Evolutionary conservation across 2,797 vertebrate species (phyloP).

Genomic region (Arnoldichthys spilopterus): DNA sequence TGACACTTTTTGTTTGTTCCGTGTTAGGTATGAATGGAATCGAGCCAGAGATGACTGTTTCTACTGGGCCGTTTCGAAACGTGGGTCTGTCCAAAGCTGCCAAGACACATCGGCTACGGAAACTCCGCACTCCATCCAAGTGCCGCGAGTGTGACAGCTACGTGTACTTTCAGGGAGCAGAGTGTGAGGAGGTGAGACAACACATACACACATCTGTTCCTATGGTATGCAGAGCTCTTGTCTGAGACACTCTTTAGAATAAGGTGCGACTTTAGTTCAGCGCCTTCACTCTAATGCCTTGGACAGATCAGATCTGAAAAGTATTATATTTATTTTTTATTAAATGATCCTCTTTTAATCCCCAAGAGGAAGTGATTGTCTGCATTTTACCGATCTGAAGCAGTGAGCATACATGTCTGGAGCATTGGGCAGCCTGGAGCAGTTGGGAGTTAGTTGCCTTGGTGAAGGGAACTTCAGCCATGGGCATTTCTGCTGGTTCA

Average conservation of each 20-base stretch:
- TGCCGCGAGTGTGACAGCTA: conserved; percentile 98
- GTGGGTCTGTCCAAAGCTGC: conserved; percentile 93
- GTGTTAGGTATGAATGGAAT: conserved; percentile 85
- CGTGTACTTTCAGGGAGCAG: conserved; percentile 96
- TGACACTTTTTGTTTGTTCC: not conserved
- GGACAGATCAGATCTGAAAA: not conserved
- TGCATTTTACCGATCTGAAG: too few species aligned
- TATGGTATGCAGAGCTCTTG: not conserved
- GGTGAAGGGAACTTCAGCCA: too few species aligned
- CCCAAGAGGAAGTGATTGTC: too few species aligned
- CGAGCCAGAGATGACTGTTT: conserved; percentile 79
- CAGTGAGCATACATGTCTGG: too few species aligned
- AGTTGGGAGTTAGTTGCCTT: too few species aligned
- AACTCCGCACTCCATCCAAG: conserved; percentile 90
- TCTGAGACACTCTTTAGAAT: not conserved
- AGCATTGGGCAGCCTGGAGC: too few species aligned
- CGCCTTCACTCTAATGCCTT: not conserved
- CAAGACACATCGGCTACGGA: conserved; percentile 90
- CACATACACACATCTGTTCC: not conserved
- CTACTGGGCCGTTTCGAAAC: conserved; percentile 89
- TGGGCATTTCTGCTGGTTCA: too few species aligned
- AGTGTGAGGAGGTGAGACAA: conserved; percentile 94
- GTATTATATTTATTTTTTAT: too few species aligned
- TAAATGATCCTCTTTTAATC: too few species aligned
- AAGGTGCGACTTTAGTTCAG: not conserved